These are phyloP conservation scores for Mormyrus iriodes DNA, from an alignment of 2,113 vertebrate species.

Conservation along the genomic window DNA sequence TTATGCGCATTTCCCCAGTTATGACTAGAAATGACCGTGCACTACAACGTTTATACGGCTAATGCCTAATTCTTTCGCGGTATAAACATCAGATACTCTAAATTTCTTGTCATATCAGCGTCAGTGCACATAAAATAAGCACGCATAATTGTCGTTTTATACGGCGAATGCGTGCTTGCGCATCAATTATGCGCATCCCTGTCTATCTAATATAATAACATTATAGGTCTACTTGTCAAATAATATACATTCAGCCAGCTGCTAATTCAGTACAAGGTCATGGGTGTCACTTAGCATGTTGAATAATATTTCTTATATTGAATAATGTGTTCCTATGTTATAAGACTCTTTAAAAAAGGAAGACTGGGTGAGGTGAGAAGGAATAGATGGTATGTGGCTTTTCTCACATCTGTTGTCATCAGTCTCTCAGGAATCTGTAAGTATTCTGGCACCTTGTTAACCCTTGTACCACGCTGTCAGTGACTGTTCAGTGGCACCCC, in stretches of 20 bases:
- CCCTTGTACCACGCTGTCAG: conserved; percentile 13
- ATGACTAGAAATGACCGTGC: not conserved
- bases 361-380: not conserved
- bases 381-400: not conserved
- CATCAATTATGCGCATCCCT: not conserved
- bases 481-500: not conserved
- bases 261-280: not conserved
- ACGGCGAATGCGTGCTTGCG: not conserved
- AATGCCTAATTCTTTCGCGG: not conserved
- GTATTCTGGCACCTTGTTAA: conserved; percentile 20
- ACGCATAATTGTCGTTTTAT: not conserved
- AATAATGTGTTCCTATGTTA: not conserved
- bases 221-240: not conserved
- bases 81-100: not conserved
- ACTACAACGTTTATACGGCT: not conserved
- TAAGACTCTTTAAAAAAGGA: not conserved
- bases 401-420: conserved; percentile 19
- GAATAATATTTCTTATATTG: not conserved
- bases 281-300: not conserved
- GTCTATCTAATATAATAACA: not conserved
- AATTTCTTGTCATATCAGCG: not conserved
- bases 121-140: not conserved
- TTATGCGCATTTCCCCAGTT: not conserved
- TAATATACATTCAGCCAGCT: not conserved
- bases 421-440: not conserved